Evolutionary conservation across 2,113 vertebrate genomes (phyloP), one percentile per base, ranked within the genome.

Genomic region (Thinocorus orbignyianus): DNA sequence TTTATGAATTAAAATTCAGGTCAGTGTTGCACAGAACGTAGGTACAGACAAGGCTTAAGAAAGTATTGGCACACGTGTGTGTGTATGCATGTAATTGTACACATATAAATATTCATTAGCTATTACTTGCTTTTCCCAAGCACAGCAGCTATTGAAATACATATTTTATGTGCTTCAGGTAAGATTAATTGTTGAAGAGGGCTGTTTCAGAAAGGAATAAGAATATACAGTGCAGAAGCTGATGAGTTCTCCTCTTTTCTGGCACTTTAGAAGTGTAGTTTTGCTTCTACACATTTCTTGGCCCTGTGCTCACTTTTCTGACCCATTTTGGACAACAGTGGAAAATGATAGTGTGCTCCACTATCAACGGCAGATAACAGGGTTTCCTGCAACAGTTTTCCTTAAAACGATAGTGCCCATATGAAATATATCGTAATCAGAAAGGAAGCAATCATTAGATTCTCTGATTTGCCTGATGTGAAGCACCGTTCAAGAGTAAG

Each of bases 401-500:
- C 42, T 87, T 86, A 28, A 92, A 84, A 94, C 73, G 44, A n/a
- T 48, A 81, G 31, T 22, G 7, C 2, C 6, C 9, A 22, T 48
- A 70, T 3, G 42, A 35, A 83, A 26, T 58, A 54, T 52, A 42
- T 19, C 5, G 35, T 14, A 33, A n/a, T 51, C 25, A 81, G 54
- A 25, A 90, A 77, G 23, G 31, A 88, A 91, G 52, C n/a, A 62
- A 70, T 88, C 9, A 37, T 74, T 74, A 86, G 66, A 91, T 80
- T 85, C 25, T 46, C 39, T 62, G 20, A 68, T 90, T 73, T 92
- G 46, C 46, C 64, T 83, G 60, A 81, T 88, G 72, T 90, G 85
- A 73, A 93, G 64, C 33, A 44, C 61, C 55, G 86, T 90, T 93
- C 39, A 90, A 88, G 64, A 58, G 30, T 46, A 82, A 91, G 39